Conservation (phyloP, 2,888 invertebrate species). For the Epinotia bilunana region DNA sequence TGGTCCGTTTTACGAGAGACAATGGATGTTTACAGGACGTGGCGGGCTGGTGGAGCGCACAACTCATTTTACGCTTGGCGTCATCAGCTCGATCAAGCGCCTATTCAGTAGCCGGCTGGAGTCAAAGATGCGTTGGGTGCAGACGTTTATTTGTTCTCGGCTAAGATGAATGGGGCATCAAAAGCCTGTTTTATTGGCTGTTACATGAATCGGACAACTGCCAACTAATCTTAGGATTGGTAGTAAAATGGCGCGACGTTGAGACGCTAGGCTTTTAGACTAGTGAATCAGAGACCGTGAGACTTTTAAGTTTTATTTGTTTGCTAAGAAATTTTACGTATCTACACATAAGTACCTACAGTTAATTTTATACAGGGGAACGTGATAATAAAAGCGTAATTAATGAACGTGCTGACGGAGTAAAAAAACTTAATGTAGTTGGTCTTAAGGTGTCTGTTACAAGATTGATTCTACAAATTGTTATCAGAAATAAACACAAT, state of each 20-base stretch:
- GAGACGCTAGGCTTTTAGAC: neutral
- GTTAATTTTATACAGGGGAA: no score
- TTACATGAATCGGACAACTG: constrained; percentile 23
- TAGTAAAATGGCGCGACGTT: constrained; percentile 13
- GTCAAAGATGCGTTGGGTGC: constrained; percentile 36
- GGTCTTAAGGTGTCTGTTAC: no score
- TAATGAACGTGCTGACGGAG: no score
- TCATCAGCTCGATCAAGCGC: constrained; percentile 65
- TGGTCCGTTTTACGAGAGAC: constrained; percentile 67
- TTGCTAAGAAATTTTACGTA: neutral
- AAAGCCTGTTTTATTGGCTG: constrained; percentile 23
- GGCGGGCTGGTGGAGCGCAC: constrained; percentile 76
- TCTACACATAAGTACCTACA: no score
- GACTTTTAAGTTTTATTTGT: no score
- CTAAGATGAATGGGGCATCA: constrained; percentile 14
- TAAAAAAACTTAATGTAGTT: no score
- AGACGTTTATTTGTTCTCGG: constrained; percentile 26
- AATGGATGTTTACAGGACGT: constrained; percentile 66
- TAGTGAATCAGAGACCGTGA: neutral
- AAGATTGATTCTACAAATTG: no score
- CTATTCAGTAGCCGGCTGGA: constrained; percentile 35
- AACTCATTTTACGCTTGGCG: constrained; percentile 79
- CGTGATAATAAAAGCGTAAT: no score
- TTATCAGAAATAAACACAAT: no score
- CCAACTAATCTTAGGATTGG: constrained; percentile 25